Evolutionary conservation across 2,113 vertebrate genomes (phyloP).

Genomic region (Rhegmatorhina hoffmannsi): DNA sequence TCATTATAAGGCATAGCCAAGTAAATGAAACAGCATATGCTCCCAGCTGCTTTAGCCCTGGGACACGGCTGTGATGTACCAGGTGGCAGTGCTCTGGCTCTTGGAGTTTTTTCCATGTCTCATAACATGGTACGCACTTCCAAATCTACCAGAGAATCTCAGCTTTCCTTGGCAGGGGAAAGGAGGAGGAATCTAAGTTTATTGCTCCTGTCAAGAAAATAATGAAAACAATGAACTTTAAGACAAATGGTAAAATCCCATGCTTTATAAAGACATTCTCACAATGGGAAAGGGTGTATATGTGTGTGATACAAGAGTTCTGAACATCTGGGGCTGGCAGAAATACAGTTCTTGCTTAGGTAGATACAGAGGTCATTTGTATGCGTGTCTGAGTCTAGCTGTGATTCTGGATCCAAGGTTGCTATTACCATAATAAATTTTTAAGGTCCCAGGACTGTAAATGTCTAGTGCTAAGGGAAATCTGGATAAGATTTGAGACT

Average conservation of each 20-base stretch:
- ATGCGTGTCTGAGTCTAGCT: neutral
- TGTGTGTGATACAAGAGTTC: neutral
- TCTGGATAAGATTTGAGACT: neutral
- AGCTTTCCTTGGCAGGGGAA: neutral
- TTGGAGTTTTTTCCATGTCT: neutral
- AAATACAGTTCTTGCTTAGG: neutral
- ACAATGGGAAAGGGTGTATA: neutral
- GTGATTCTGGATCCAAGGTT: neutral
- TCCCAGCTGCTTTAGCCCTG: constrained; percentile 31
- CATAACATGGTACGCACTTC: neutral
- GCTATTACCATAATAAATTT: neutral
- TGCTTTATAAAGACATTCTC: neutral
- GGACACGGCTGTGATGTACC: neutral
- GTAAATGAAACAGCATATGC: neutral
- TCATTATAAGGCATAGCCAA: neutral
- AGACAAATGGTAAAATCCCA: neutral
- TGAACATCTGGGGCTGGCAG: neutral
- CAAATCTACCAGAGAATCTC: constrained; percentile 13
- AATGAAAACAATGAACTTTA: neutral
- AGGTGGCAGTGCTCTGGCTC: constrained; percentile 22
- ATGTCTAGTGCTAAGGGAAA: neutral
- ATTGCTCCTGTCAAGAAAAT: constrained; percentile 19
- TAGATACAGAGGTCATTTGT: neutral
- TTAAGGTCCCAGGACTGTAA: neutral
- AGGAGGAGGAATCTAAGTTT: neutral